Evolutionary conservation across 2,888 invertebrate species (phyloP).

Genomic region (Gastracanthus pulcherrimus): DNA sequence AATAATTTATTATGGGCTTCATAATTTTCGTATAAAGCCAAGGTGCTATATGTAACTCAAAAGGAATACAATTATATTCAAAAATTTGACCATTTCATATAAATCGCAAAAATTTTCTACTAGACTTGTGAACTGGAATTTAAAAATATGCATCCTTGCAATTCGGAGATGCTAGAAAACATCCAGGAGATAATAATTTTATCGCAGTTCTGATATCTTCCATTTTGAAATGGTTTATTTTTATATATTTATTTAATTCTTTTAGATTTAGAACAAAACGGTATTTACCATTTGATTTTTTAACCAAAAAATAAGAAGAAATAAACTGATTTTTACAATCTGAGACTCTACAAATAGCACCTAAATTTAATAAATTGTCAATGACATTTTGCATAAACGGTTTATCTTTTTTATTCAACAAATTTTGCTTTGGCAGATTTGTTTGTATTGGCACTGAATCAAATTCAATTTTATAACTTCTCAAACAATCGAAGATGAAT

Average conservation of each 20-base stretch:
- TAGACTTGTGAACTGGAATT: slow-evolving; percentile 42
- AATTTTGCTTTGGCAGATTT: background rate
- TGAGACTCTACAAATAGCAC: slow-evolving; percentile 1
- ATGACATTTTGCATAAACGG: slow-evolving; percentile 36
- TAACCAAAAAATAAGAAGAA: slow-evolving; percentile 41
- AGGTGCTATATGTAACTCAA: slow-evolving; percentile 58
- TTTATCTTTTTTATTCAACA: too few species aligned
- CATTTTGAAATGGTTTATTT: slow-evolving; percentile 32
- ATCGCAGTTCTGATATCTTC: slow-evolving; percentile 49
- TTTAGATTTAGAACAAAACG: slow-evolving; percentile 51
- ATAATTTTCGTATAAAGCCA: too few species aligned
- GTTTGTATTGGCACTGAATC: background rate
- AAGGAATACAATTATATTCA: slow-evolving; percentile 56
- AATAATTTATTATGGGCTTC: slow-evolving; percentile 53
- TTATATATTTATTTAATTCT: slow-evolving; percentile 39
- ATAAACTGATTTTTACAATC: background rate
- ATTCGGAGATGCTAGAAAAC: slow-evolving; percentile 51
- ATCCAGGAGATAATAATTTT: slow-evolving; percentile 19
- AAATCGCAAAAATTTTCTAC: slow-evolving; percentile 56
- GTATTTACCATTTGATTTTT: slow-evolving; percentile 27
- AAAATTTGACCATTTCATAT: slow-evolving; percentile 45
- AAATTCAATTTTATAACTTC: slow-evolving; percentile 14
- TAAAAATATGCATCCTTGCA: slow-evolving; percentile 57
- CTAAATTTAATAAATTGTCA: slow-evolving; percentile 29
- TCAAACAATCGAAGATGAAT: background rate